Evolutionary conservation across 2,113 vertebrate genomes (phyloP).

Genomic region (Halcyon malimbica): DNA sequence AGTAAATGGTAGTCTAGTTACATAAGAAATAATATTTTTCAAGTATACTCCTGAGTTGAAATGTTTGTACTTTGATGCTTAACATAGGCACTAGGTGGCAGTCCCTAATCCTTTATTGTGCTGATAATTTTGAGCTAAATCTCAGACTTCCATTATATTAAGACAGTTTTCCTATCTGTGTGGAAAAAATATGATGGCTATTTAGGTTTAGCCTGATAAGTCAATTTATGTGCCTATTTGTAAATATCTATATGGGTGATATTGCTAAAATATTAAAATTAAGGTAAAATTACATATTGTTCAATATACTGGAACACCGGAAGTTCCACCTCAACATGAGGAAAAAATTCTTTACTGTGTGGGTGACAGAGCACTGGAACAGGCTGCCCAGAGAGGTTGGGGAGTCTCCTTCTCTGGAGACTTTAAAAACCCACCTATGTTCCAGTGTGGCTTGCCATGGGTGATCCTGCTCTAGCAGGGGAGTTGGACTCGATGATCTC

Average conservation of each 20-base stretch:
- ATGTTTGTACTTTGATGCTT: background rate
- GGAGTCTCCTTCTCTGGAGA: no score
- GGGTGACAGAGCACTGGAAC: no score
- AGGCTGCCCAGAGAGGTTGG: no score
- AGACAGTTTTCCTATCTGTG: background rate
- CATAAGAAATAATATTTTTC: background rate
- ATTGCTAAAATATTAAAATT: background rate
- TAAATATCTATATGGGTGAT: background rate
- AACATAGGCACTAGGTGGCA: constrained; percentile 58
- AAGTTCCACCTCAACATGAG: no score
- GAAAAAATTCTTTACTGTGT: no score
- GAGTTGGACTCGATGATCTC: no score
- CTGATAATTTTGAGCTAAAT: background rate
- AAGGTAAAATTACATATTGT: background rate
- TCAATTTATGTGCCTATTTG: background rate
- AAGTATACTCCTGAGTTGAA: background rate
- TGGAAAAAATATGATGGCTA: background rate
- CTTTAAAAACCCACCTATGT: no score
- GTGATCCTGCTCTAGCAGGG: no score
- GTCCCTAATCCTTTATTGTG: background rate
- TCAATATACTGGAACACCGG: background rate
- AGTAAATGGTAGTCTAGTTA: background rate
- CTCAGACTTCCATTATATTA: background rate
- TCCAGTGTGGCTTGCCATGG: no score
- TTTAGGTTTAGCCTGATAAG: background rate